A percentile compares a stretch with the other conserved stretches of the same genome.
Conservation (phyloP, 2,797 vertebrate species). For the Okamejei kenojei region DNA sequence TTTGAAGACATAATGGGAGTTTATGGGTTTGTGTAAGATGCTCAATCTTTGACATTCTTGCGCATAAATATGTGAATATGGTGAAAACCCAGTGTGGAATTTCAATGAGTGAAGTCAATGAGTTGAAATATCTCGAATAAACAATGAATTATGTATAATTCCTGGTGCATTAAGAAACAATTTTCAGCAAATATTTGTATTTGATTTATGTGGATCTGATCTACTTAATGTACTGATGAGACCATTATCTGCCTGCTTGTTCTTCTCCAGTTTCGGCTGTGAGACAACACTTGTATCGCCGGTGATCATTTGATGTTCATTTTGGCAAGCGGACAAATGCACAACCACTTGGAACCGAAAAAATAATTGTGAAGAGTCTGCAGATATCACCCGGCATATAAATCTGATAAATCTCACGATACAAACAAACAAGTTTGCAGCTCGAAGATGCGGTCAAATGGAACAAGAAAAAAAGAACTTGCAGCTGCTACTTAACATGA, state of each 20-base stretch:
- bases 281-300: background rate
- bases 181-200: background rate
- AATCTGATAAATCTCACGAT: background rate
- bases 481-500: background rate
- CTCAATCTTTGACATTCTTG: too few relatives aligned
- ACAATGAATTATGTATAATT: background rate
- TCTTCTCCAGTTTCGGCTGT: background rate
- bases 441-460: background rate
- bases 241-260: background rate
- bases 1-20: too few relatives aligned
- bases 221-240: background rate
- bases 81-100: background rate
- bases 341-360: background rate
- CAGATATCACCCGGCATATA: background rate
- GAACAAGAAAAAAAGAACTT: background rate
- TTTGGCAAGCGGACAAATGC: background rate
- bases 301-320: background rate
- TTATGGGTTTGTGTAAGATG: too few relatives aligned
- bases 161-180: background rate
- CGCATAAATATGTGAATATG: background rate
- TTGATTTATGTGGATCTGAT: background rate
- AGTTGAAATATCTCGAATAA: background rate
- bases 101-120: background rate
- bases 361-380: background rate
- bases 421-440: background rate